Evolutionary conservation across 2,888 invertebrate genomes (phyloP), one percentile per base, ranked within the genome.

Genomic region (Cyaniris semiargus): DNA sequence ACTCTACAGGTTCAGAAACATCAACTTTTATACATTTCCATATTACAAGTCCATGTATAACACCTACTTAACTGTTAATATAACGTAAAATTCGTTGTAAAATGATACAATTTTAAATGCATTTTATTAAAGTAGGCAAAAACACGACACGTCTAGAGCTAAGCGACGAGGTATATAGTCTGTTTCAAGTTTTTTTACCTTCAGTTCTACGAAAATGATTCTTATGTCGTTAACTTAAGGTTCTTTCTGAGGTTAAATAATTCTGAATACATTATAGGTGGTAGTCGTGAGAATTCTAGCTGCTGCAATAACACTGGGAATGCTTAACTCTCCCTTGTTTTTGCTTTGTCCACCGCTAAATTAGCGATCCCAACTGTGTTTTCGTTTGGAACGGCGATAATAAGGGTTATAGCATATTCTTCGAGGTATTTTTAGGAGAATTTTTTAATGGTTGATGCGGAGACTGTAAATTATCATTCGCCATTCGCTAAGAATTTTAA

Each of bases 281-380:
- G 81, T 84, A 83, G 84, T 84, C 82, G 83, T 82, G 83, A 83
- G 83, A 85, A 85, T 84, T 80, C 79, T 78, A 81, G 79, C 79
- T 53, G 77, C 81, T 81, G 82, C 77, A 81, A 82, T 81, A 82
- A 80, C 81, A 81, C 77, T 76, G 79, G 82, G 83, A 84, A 86
- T 86, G 83, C 83, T 84, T 82, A 82, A 83, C 85, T 84, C 83
- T 81, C 81, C 81, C 81, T 79, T 84, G 84, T 86, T 87, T 87
- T 86, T 85, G 83, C 85, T 84, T 86, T 84, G 81, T 80, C 83
- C 80, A 78, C 78, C 79, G 81, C 81, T 84, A 86, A 86, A 85
- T 87, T 86, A 85, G 82, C 79, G 80, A 83, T 78, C 72, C 60
- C 53, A 76, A 85, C 84, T 84, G 83, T 83, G 83, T 84, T 86